Conservation (phyloP, 1,140 invertebrate genomes). For the Atta colombica region DNA sequence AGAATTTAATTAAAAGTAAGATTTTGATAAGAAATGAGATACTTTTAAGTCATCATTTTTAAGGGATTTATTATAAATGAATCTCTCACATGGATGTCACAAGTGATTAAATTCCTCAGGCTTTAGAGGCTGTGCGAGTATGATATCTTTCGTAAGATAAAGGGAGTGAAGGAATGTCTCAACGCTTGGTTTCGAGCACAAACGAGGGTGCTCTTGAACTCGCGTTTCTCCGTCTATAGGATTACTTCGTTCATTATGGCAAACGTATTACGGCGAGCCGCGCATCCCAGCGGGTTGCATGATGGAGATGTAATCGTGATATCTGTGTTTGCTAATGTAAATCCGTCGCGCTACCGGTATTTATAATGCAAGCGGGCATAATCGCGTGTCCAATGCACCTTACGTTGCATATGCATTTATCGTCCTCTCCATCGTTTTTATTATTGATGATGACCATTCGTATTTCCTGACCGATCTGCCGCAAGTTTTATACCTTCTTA, state of each 20-base stretch:
- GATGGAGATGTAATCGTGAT: slow-evolving; percentile 65
- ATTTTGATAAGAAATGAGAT: not conserved
- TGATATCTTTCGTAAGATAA: not conserved
- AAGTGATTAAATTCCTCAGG: not conserved
- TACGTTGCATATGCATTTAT: slow-evolving; percentile 26
- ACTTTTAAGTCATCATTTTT: not conserved
- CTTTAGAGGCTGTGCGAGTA: not conserved
- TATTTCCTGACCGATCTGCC: slow-evolving; percentile 49
- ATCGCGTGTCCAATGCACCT: slow-evolving; percentile 53
- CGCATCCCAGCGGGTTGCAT: slow-evolving; percentile 62
- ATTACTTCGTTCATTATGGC: slow-evolving; percentile 67
- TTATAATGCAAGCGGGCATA: slow-evolving; percentile 56
- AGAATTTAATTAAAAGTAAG: not conserved
- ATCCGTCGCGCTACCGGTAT: slow-evolving; percentile 65
- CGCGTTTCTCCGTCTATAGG: slow-evolving; percentile 48
- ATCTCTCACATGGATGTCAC: not conserved
- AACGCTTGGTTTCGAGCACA: slow-evolving; percentile 20
- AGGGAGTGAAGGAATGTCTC: not conserved
- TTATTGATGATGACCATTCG: slow-evolving; percentile 46
- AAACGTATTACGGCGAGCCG: slow-evolving; percentile 58
- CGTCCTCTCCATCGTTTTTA: slow-evolving; percentile 38
- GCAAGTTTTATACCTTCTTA: slow-evolving; percentile 28
- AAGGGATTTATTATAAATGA: not conserved
- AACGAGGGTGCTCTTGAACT: slow-evolving; percentile 48
- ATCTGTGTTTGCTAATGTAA: slow-evolving; percentile 71